A percentile compares a stretch with the other conserved stretches of the same genome.
These are phyloP conservation scores for Dreissena polymorpha DNA, from an alignment of 1,140 invertebrate species.

Conservation along the genomic window DNA sequence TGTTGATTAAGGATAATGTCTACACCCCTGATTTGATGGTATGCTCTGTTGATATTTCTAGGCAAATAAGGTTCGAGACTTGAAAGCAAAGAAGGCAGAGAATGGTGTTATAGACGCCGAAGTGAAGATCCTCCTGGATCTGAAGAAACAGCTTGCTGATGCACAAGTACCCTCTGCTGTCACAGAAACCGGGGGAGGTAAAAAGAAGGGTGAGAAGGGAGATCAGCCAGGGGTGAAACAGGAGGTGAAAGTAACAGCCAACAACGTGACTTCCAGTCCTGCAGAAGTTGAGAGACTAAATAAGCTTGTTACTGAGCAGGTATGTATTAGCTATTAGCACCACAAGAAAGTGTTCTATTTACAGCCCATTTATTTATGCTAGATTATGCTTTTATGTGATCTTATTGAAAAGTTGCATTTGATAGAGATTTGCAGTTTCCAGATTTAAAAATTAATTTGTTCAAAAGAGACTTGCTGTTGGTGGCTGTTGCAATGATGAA, in stretches of 20 bases:
- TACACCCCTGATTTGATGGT: not conserved
- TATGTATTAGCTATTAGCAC: constrained; percentile 27
- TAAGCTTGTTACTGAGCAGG: constrained; percentile 69
- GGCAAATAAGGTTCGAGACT: constrained; percentile 86
- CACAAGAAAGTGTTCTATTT: not conserved
- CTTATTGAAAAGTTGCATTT: not conserved
- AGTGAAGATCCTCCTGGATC: constrained; percentile 85
- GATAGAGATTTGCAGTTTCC: no score
- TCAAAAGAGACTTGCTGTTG: no score
- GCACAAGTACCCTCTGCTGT: constrained; percentile 80
- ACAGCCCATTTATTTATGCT: not conserved
- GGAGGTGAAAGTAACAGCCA: constrained; percentile 16
- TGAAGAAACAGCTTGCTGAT: constrained; percentile 87
- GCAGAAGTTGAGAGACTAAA: constrained; percentile 68
- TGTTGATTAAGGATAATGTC: not conserved
- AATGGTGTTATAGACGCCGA: constrained; percentile 87
- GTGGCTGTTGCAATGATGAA: no score
- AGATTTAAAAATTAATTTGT: no score
- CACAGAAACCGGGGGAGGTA: constrained; percentile 55
- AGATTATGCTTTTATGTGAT: not conserved
- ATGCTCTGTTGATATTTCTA: constrained; percentile 74
- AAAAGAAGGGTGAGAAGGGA: constrained; percentile 52
- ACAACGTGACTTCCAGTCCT: constrained; percentile 36
- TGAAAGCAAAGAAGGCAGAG: constrained; percentile 87
- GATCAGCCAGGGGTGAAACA: constrained; percentile 1